Evolutionary conservation across 2,888 invertebrate species (phyloP).

Genomic region (Leptinotarsa tumamoca): DNA sequence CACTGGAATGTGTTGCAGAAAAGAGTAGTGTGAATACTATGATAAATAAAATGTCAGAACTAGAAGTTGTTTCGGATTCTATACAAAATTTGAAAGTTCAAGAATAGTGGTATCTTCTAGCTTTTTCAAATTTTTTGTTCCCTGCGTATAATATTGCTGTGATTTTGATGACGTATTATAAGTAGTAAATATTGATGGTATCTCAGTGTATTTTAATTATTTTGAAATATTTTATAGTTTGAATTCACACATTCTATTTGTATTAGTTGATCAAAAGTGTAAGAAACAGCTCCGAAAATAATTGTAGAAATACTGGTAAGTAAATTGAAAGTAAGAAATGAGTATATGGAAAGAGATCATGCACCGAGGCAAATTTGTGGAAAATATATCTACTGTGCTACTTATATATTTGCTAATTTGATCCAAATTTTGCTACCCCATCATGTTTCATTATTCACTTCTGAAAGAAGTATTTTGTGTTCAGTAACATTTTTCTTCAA

Average conservation of each 20-base stretch:
- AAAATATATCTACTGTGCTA: no score
- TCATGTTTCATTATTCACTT: no score
- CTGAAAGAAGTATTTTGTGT: no score
- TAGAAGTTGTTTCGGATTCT: conserved; percentile 73
- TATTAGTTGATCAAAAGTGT: no score
- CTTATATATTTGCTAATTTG: no score
- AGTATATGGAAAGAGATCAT: no score
- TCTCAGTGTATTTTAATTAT: background rate
- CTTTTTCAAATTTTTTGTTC: conserved; percentile 14
- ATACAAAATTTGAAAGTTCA: conserved; percentile 75
- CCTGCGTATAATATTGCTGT: background rate
- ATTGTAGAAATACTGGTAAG: no score
- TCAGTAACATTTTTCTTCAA: no score
- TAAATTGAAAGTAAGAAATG: no score
- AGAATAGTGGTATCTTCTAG: conserved; percentile 59
- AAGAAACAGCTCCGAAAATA: no score
- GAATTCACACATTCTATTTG: background rate
- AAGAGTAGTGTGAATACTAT: conserved; percentile 54
- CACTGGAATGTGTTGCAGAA: conserved; percentile 71
- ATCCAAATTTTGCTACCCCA: no score
- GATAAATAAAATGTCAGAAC: conserved; percentile 64
- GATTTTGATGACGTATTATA: background rate
- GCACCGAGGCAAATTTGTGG: no score
- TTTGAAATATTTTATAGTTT: background rate
- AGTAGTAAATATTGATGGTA: background rate